phyloP scores from a whole-genome alignment of 2,113 vertebrate genomes.

The Chamaea fasciata region DNA sequence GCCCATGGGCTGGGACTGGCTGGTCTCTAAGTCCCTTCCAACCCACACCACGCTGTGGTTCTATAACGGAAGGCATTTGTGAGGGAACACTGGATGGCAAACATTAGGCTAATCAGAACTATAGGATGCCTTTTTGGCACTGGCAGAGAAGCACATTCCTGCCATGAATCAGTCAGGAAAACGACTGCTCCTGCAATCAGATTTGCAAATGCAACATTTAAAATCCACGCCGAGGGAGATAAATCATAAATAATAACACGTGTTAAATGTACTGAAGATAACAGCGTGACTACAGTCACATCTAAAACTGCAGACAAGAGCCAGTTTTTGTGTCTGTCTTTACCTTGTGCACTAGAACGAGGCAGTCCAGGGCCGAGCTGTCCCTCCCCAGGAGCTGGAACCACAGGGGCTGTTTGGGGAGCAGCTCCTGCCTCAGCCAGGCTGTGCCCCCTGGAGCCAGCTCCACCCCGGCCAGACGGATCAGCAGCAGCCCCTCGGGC shows the following conservation, averaged over 20 bases:
- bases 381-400: constrained; percentile 86
- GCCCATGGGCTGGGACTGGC: background rate
- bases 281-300: background rate
- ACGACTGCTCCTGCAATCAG: background rate
- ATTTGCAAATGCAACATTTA: background rate
- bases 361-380: constrained; percentile 78
- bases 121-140: background rate
- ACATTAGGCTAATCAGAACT: background rate
- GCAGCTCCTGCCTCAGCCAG: constrained; percentile 81
- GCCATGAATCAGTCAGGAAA: background rate
- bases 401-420: constrained; percentile 79
- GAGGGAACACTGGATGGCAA: background rate
- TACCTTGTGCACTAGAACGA: constrained; percentile 83
- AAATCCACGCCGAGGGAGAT: background rate
- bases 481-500: constrained; percentile 63
- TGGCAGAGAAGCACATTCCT: background rate
- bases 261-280: background rate
- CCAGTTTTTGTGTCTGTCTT: background rate
- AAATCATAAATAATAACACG: background rate
- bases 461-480: constrained; percentile 88
- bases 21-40: background rate
- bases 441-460: constrained; percentile 70
- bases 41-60: background rate
- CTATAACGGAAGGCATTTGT: background rate
- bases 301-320: background rate